Evolutionary conservation across 2,888 invertebrate species (phyloP), one percentile per base, ranked within the genome.

Genomic region (Ophioninae sp.): DNA sequence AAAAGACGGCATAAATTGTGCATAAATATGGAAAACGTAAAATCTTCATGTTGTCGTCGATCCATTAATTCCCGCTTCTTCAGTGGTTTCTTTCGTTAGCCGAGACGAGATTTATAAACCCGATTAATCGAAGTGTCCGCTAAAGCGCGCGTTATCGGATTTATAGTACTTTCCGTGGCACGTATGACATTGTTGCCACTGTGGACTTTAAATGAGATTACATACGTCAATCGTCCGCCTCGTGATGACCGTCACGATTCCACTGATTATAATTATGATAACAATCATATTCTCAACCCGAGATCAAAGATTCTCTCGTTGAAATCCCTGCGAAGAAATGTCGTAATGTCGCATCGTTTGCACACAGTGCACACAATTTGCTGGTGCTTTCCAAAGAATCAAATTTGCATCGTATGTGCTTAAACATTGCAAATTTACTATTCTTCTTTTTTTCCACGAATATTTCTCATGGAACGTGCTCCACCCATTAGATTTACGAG

Each of bases 241-340:
- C 23, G 61, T 67, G 73, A 73, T 68, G 62, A 68, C 44, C 41
- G 41, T 65, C 64, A 59, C 79, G 65, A 62, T 65, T 13, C 44
- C 13, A 17, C 50, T 62, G 78, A 69, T 81, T 65, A 57, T 73
- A 7, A 78, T 70, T 41, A 77, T 81, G 21, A 64, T 73, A 64
- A 69, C 50, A 57, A 72, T 69, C 57, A 65, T 30, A 72, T 59
- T 13, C 37, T 6, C 37, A 44, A 64, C 23, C n/a, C 21, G 65
- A 76, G 30, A 68, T 62, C 44, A 17, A 50, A 56, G 56, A 78
- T 70, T n/a, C 64, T 50, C 13, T 20, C 6, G 13, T 21, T 64
- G 74, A 41, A 50, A 41, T 57, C n/a, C 56, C 70, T 44, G 61
- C n/a, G 7, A 64, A 70, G 3, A 62, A 65, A 64, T 56, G 72